Evolutionary conservation across 2,888 invertebrate genomes (phyloP).

Genomic region (Cantharis nigra): DNA sequence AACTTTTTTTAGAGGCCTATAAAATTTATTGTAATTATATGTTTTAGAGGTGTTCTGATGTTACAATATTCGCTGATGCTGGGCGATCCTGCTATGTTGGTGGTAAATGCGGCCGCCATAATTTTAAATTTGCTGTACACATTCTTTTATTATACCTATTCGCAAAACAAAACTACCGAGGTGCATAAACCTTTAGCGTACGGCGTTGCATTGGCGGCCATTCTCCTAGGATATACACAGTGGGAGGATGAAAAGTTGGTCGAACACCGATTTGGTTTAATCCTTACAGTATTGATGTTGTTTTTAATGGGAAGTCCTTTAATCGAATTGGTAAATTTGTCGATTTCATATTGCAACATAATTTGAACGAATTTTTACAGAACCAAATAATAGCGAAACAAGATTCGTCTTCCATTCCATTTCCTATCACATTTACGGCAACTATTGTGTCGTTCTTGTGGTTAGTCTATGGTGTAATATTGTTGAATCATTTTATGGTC

Average conservation of each 20-base stretch:
- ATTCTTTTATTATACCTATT: constrained; percentile 68
- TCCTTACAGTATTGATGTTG: constrained; percentile 71
- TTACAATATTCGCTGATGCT: constrained; percentile 77
- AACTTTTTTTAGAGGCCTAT: not conserved
- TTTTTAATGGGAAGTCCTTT: constrained; percentile 72
- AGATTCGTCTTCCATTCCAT: constrained; percentile 85
- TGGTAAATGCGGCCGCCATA: constrained; percentile 77
- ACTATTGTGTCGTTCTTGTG: constrained; percentile 78
- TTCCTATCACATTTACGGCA: constrained; percentile 84
- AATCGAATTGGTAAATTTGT: constrained; percentile 62
- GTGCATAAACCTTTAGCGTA: constrained; percentile 64
- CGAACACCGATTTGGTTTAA: constrained; percentile 71
- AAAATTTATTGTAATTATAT: constrained; percentile 3
- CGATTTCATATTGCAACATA: not conserved
- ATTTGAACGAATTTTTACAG: constrained; percentile 57
- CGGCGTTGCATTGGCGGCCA: constrained; percentile 61
- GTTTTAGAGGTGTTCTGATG: constrained; percentile 72
- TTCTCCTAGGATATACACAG: constrained; percentile 66
- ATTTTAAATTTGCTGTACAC: constrained; percentile 71
- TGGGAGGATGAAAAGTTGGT: constrained; percentile 68
- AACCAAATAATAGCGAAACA: constrained; percentile 76
- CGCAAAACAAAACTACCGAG: constrained; percentile 58
- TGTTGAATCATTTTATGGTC: constrained; percentile 75
- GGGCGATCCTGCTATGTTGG: constrained; percentile 75
- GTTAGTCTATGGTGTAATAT: constrained; percentile 79